Evolutionary conservation across 92 coral and sea anemone species (phyloP).

Genomic region (Parazoanthus darwini): DNA sequence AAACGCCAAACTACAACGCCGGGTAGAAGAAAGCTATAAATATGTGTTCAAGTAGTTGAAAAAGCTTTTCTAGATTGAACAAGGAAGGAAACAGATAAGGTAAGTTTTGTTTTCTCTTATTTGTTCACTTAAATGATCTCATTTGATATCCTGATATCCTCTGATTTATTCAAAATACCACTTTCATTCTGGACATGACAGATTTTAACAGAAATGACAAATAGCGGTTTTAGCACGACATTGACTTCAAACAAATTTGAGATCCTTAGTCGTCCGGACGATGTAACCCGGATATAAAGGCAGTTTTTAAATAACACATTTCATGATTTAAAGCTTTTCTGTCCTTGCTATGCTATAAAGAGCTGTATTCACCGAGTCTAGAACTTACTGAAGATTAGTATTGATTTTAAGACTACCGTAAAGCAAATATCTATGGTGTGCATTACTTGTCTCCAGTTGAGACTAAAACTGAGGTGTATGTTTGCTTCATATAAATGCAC

Average conservation of each 20-base stretch:
- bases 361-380: background rate
- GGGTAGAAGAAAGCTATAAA: background rate
- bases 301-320: too few relatives aligned
- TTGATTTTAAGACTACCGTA: background rate
- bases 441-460: background rate
- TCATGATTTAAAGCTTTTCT: too few relatives aligned
- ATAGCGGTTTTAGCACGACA: background rate
- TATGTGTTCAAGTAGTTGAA: too few relatives aligned
- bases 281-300: background rate
- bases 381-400: background rate
- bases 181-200: background rate
- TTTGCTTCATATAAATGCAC: background rate
- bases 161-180: background rate
- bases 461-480: background rate
- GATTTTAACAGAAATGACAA: background rate
- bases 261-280: background rate
- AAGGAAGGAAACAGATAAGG: background rate
- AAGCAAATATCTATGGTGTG: background rate
- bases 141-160: background rate
- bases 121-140: background rate
- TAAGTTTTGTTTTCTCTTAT: background rate
- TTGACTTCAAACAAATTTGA: background rate
- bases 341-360: background rate
- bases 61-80: too few relatives aligned
- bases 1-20: background rate